Percentiles rank a stretch among this genome's conserved stretches.
Conservation (phyloP, 2,888 invertebrate genomes). For the Polydrusus tereticollis region DNA sequence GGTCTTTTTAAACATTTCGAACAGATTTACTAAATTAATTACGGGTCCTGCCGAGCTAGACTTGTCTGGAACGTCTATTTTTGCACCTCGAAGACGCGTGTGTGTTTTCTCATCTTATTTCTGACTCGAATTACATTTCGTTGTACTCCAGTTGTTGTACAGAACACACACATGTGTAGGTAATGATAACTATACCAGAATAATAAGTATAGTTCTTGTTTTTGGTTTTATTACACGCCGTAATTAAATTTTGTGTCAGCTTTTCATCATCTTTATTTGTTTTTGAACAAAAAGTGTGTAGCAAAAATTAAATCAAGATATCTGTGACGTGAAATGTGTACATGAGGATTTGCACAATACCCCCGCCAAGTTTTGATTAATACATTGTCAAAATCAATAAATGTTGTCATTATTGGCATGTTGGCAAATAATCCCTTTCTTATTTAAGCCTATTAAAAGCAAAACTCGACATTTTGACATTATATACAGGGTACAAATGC, state of each 20-base stretch:
- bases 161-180: constrained; percentile 14
- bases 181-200: constrained; percentile 5
- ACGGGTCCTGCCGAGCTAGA: constrained; percentile 8
- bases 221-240: neutral
- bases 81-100: constrained; percentile 28
- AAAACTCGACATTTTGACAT: no score
- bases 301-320: neutral
- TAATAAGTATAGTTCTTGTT: constrained; percentile 1
- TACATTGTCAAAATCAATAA: no score
- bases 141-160: constrained; percentile 6
- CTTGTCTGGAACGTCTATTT: constrained; percentile 34
- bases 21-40: constrained; percentile 16
- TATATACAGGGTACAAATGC: no score
- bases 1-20: constrained; percentile 14
- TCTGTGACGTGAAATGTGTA: no score
- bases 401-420: no score
- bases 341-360: no score
- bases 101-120: constrained; percentile 13
- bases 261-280: constrained; percentile 1
- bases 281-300: neutral
- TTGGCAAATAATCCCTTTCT: no score
- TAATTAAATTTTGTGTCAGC: neutral
- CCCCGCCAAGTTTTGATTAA: no score
- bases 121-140: constrained; percentile 10
- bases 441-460: no score